A percentile compares a stretch with the other conserved stretches of the same genome.
phyloP scores from a whole-genome alignment of 1,140 invertebrate genomes.

The Acromyrmex charruanus region DNA sequence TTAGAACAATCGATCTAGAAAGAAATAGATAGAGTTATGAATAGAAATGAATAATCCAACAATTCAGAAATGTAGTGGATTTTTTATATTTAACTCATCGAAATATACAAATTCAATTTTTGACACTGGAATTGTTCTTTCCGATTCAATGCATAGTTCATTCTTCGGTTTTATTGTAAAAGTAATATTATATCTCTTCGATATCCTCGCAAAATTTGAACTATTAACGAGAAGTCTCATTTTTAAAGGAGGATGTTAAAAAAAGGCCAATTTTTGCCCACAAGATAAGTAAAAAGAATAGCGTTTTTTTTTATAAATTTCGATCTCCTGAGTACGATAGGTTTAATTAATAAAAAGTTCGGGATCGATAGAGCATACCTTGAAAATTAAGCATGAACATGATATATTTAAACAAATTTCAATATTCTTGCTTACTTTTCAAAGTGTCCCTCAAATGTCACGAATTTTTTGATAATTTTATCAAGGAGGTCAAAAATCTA shows the following conservation, averaged over 20 bases:
- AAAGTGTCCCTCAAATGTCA: too few species aligned
- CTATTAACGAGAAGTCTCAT: neutral
- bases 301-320: too few species aligned
- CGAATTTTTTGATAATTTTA: too few species aligned
- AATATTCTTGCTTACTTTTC: too few species aligned
- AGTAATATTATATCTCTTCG: neutral
- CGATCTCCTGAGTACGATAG: too few species aligned
- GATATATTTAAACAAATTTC: too few species aligned
- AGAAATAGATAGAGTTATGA: neutral
- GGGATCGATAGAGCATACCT: too few species aligned
- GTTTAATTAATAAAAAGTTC: too few species aligned
- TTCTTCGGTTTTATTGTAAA: neutral
- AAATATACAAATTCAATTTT: neutral
- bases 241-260: neutral
- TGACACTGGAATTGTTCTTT: neutral
- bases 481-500: too few species aligned
- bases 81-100: neutral
- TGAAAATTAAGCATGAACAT: too few species aligned
- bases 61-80: neutral
- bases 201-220: neutral
- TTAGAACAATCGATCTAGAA: neutral
- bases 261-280: too few species aligned
- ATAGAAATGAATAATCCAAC: neutral
- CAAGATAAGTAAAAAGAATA: too few species aligned
- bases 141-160: neutral